Evolutionary conservation across 2,797 vertebrate genomes (phyloP).

Genomic region (Chaenodraco wilsoni): DNA sequence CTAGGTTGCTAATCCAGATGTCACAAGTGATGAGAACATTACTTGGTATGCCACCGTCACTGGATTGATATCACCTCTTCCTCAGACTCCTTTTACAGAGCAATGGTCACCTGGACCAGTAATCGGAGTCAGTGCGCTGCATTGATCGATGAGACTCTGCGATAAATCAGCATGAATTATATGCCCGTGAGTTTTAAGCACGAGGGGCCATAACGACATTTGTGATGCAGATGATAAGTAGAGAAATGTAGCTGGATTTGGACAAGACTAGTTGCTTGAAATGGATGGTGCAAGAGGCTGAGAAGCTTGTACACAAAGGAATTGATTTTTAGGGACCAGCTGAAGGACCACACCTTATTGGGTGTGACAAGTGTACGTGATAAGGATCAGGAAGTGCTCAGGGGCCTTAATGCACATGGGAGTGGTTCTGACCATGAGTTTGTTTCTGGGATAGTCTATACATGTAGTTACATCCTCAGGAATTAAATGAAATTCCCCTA

Average conservation of each 20-base stretch:
- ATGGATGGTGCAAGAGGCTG: background rate
- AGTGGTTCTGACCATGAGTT: background rate
- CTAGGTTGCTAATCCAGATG: background rate
- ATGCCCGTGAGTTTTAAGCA: background rate
- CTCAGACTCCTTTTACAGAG: slow-evolving; percentile 33
- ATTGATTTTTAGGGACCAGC: slow-evolving; percentile 54
- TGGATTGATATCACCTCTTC: slow-evolving; percentile 58
- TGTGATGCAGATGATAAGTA: slow-evolving; percentile 14
- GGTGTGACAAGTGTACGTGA: slow-evolving; percentile 51
- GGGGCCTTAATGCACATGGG: slow-evolving; percentile 37
- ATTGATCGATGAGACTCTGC: slow-evolving; percentile 49
- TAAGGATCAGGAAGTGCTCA: slow-evolving; percentile 44
- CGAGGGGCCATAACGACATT: slow-evolving; percentile 5
- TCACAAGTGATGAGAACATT: slow-evolving; percentile 8
- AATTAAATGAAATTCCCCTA: background rate
- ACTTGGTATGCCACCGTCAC: slow-evolving; percentile 4
- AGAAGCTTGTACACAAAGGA: slow-evolving; percentile 37
- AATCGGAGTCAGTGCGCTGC: slow-evolving; percentile 51
- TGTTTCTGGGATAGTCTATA: slow-evolving; percentile 5
- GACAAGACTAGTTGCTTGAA: background rate
- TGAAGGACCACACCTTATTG: slow-evolving; percentile 68
- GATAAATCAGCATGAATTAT: slow-evolving; percentile 55
- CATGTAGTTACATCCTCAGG: background rate
- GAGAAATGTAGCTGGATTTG: background rate
- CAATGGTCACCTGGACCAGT: slow-evolving; percentile 54